These are phyloP conservation scores for Leptinotarsa rubiginosa DNA, from an alignment of 2,888 invertebrate genomes.

Conservation along the genomic window DNA sequence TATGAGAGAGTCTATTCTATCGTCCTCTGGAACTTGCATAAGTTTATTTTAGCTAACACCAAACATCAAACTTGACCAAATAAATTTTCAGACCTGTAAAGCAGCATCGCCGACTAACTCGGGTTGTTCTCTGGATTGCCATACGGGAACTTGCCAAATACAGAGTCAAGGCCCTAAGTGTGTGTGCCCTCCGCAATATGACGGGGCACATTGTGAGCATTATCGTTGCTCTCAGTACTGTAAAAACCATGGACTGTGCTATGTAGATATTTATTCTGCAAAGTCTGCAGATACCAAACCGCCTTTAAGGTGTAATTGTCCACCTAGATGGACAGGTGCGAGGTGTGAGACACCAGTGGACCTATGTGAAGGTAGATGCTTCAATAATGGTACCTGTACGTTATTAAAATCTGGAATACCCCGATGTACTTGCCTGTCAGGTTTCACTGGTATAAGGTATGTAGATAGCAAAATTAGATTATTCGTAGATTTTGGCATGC, in stretches of 20 bases:
- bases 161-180: slow-evolving; percentile 71
- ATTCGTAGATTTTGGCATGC: not conserved
- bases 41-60: too few relatives aligned
- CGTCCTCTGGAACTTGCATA: too few relatives aligned
- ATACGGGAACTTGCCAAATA: slow-evolving; percentile 73
- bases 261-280: slow-evolving; percentile 61
- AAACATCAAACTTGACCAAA: too few relatives aligned
- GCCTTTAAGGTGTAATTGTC: slow-evolving; percentile 71
- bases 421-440: slow-evolving; percentile 66
- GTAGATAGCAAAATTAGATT: slow-evolving; percentile 4
- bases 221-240: slow-evolving; percentile 79
- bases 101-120: slow-evolving; percentile 52
- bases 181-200: slow-evolving; percentile 74
- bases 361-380: slow-evolving; percentile 70
- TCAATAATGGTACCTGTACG: slow-evolving; percentile 73
- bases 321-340: slow-evolving; percentile 74
- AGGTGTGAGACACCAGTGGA: slow-evolving; percentile 73
- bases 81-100: slow-evolving; percentile 63
- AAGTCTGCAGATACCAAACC: slow-evolving; percentile 50
- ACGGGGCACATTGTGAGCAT: slow-evolving; percentile 76
- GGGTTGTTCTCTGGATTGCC: slow-evolving; percentile 70
- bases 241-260: slow-evolving; percentile 73
- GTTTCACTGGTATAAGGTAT: slow-evolving; percentile 56
- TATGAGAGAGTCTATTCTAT: too few relatives aligned
- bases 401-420: slow-evolving; percentile 56